Conservation (phyloP, 2,888 invertebrate genomes). For the Drosophila kuntzei region DNA sequence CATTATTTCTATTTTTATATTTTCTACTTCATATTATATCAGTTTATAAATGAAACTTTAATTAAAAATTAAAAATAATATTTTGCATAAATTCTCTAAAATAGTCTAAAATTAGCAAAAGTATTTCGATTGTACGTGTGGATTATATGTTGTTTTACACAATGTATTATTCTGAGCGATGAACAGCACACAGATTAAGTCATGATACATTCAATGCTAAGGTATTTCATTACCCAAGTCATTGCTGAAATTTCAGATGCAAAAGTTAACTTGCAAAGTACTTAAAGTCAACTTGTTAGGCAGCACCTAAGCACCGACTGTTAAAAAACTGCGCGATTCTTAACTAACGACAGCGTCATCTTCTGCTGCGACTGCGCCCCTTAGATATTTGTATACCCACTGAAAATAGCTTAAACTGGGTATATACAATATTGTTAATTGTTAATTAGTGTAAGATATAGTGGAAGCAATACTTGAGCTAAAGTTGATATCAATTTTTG, state of each 20-base stretch:
- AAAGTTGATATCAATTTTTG: too few relatives aligned
- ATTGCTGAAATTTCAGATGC: constrained; percentile 48
- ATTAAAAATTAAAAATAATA: not conserved
- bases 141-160: constrained; percentile 16
- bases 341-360: constrained; percentile 77
- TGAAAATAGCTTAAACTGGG: not conserved
- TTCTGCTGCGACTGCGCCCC: constrained; percentile 66
- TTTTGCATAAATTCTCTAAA: not conserved
- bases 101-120: constrained; percentile 1
- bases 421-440: not conserved
- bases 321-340: constrained; percentile 68
- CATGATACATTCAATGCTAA: constrained; percentile 56
- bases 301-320: constrained; percentile 37
- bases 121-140: constrained; percentile 12
- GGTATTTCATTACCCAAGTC: constrained; percentile 46
- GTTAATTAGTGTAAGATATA: not conserved
- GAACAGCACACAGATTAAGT: constrained; percentile 44
- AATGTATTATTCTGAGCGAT: constrained; percentile 30
- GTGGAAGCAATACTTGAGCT: too few relatives aligned
- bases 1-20: not conserved
- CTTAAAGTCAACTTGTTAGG: constrained; percentile 73
- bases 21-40: not conserved
- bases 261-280: constrained; percentile 44
- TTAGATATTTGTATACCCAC: constrained; percentile 28
- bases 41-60: not conserved